Evolutionary conservation across 2,888 invertebrate species (phyloP).

Genomic region (Erannis defoliaria): DNA sequence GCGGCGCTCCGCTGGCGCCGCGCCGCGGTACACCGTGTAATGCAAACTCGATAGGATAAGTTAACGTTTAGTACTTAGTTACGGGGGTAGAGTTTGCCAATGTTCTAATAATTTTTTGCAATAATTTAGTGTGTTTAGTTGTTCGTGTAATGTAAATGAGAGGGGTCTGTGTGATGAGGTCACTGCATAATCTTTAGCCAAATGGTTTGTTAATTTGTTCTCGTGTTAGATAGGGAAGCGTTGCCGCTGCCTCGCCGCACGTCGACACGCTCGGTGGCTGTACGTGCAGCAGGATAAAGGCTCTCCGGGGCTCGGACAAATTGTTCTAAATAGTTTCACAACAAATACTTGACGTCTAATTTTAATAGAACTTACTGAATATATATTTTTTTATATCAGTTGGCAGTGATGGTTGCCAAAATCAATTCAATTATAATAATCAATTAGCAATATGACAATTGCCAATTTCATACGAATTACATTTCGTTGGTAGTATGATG

Average conservation of each 20-base stretch:
- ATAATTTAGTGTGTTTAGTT: conserved; percentile 60
- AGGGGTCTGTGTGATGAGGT: conserved; percentile 50
- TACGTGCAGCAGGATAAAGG: too few species aligned
- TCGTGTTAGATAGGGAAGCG: conserved; percentile 34
- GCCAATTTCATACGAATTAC: too few species aligned
- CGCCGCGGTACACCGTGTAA: conserved; percentile 1
- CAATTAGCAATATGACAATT: too few species aligned
- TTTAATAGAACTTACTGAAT: too few species aligned
- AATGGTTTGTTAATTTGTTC: conserved; percentile 59
- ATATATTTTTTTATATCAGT: too few species aligned
- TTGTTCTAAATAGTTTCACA: too few species aligned
- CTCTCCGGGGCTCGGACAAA: too few species aligned
- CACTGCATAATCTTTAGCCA: conserved; percentile 60
- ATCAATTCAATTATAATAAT: too few species aligned
- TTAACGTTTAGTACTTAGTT: conserved; percentile 78
- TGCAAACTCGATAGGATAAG: conserved; percentile 59
- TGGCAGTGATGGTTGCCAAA: too few species aligned
- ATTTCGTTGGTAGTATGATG: too few species aligned
- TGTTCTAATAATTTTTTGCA: conserved; percentile 66
- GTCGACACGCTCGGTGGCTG: too few species aligned
- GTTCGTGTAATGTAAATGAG: conserved; percentile 47
- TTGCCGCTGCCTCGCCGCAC: conserved; percentile 17
- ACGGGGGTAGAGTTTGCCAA: conserved; percentile 64
- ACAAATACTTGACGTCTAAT: too few species aligned
- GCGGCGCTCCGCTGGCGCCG: not conserved